Base-by-base conservation (phyloP, 2,888 invertebrate genomes). In the Amphipoea oculea region DNA sequence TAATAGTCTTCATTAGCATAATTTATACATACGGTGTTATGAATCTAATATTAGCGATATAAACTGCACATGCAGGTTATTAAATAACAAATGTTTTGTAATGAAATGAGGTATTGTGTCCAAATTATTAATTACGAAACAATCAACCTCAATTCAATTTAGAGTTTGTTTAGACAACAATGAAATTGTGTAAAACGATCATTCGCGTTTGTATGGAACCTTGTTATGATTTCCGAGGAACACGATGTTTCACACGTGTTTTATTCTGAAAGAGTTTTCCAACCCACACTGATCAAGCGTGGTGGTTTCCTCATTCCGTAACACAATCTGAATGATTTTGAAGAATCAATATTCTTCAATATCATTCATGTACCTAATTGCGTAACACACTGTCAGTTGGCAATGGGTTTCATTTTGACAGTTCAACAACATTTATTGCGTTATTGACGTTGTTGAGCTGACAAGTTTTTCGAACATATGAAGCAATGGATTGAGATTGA, bases 1-100 rank as follows among this genome's bases (percentile, higher is more conserved):
- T 82, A 72, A 77, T 77, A 54, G 57, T 60, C 40, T 73, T 45
- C 36, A 85, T 85, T 82, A 23, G 36, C 82, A 82, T 84, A 85
- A 85, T 85, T 71, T 73, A 78, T 76, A 5, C 72, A 14, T 66
- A 77, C 40, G 42, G 6, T 69, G 62, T 73, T 62, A 40, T 66
- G 54, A 51, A 11, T 70, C 17, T 66, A 73, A 60, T 74, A 67
- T 72, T 45, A 72, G 17, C 45, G 17, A 45, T 29, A 54, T 42
- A 63, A 63, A 60, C 40, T 51, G 23, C 70, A 67, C 23, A 51
- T 60, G 36, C 36, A 6, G 0, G 17, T 62, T 23, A 42, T 80
- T 69, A 74, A n/a, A 62, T 57, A 69, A 65, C 23, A 57, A 54
- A 60, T 69, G 14, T 73, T 66, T 51, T 51, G 60, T 42, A 42